Evolutionary conservation across 2,113 vertebrate species (phyloP), one percentile per base, ranked within the genome.

Genomic region (Anolis carolinensis): DNA sequence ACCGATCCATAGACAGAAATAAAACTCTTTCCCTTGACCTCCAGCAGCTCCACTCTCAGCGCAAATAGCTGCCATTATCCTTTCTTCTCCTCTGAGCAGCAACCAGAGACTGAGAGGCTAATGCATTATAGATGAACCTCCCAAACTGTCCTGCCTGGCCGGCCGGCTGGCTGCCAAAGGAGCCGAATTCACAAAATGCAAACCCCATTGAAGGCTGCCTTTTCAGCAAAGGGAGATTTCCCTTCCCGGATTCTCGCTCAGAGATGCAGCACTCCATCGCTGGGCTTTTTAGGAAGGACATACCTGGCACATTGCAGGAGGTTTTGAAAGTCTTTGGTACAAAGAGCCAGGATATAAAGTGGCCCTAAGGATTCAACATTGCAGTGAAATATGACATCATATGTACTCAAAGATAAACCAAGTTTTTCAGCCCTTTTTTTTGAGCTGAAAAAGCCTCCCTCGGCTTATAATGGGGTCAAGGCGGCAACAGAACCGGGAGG

Each of bases 51-150:
- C 63, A 20, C 23, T 52, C 44, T 21, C 55, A 11, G 80, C 13
- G 9, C 11, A 27, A 82, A 11, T 0, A 5, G 34, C 76, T 21
- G 36, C 81, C 39, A 83, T 32, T 0, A 1, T n/a, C 10, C 0
- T 36, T 50, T 68, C 27, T 65, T 63, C 50, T 44, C 71, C 55
- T 44, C 36, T 23, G 34, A 18, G 71, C 25, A 2, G 52, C 71
- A 74, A 48, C 71, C 25, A 13, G 82, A 74, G 82, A 74, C n/a
- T 1, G 82, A n/a, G 39, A 10, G 52, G 50, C 27, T 65, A 5
- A 63, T 84, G 50, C 82, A 50, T 65, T 84, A 75, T 48, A 75
- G n/a, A 84, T 32, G 59, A 75, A 10, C 27, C 71, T 25, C 72
- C 82, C 7, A 63, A 74, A 63, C 4, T 3, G 8, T 11, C 82